A percentile compares a stretch with the other conserved stretches of the same genome.
Conservation (phyloP, 1,140 invertebrate genomes). For the Philaenus spumarius region DNA sequence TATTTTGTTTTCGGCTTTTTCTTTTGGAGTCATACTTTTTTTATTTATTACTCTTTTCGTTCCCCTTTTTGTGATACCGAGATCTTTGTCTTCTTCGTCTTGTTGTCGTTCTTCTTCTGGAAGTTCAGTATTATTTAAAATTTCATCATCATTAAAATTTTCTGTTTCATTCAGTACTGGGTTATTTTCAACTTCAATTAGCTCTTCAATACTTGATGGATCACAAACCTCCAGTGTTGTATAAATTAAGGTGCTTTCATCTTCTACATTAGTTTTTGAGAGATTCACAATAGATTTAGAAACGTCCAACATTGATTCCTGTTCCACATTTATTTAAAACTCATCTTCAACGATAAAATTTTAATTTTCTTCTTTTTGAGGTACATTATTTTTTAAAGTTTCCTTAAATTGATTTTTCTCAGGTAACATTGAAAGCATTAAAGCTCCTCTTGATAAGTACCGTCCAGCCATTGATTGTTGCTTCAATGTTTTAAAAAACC, state of each 20-base stretch:
- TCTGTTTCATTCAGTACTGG: neutral
- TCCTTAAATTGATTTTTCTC: constrained; percentile 4
- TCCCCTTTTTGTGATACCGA: neutral
- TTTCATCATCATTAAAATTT: neutral
- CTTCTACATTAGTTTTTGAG: neutral
- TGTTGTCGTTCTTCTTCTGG: neutral
- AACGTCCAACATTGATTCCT: neutral
- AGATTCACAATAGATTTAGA: neutral
- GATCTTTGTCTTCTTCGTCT: neutral
- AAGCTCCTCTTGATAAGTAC: constrained; percentile 16
- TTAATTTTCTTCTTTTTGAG: neutral
- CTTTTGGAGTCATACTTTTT: neutral
- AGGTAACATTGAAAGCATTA: neutral
- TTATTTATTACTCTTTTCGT: neutral
- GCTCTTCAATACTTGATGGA: neutral
- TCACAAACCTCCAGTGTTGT: neutral
- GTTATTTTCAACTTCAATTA: too few species aligned
- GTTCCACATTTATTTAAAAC: neutral
- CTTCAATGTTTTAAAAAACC: too few species aligned
- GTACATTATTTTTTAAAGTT: constrained; percentile 6
- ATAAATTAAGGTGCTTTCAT: neutral
- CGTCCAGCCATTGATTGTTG: too few species aligned
- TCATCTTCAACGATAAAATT: neutral
- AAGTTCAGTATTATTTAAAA: neutral
- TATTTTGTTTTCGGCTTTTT: neutral